These are phyloP conservation scores for Dromiciops gliroides DNA, from an alignment of 2,113 vertebrate genomes.

Conservation along the genomic window DNA sequence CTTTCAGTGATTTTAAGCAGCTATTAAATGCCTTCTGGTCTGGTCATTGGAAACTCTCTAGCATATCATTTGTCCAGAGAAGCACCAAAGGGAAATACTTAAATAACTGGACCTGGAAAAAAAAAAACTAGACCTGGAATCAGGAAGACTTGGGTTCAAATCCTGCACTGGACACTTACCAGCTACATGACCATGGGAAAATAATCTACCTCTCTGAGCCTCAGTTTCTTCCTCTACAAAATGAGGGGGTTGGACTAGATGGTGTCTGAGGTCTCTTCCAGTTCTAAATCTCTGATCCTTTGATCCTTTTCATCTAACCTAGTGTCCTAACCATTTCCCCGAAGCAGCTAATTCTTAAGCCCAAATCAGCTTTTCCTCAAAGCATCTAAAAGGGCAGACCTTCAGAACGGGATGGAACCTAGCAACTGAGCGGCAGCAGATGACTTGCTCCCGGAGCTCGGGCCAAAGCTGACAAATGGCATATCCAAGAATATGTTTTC, in stretches of 20 bases:
- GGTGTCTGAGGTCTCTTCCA: not conserved
- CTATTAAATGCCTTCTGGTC: not conserved
- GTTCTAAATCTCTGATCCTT: not conserved
- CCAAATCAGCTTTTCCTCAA: not conserved
- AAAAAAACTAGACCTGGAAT: not conserved
- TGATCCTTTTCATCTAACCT: not conserved
- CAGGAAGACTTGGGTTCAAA: not conserved
- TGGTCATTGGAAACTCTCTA: not conserved
- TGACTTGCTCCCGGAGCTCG: not conserved
- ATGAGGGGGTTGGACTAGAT: not conserved
- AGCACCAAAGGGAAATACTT: not conserved
- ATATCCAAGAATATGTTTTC: constrained; percentile 9
- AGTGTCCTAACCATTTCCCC: not conserved
- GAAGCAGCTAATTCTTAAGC: not conserved
- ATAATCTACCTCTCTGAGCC: not conserved
- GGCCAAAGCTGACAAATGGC: not conserved
- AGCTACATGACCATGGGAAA: not conserved
- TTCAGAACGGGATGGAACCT: not conserved
- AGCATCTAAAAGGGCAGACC: not conserved
- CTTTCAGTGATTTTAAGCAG: not conserved
- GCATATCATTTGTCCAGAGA: not conserved
- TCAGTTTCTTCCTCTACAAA: not conserved
- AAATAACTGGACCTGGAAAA: not conserved
- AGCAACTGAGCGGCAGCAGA: not conserved
- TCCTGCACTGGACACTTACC: not conserved